Evolutionary conservation across 2,888 invertebrate genomes (phyloP), one percentile per base, ranked within the genome.

Genomic region (Callinectes sapidus): DNA sequence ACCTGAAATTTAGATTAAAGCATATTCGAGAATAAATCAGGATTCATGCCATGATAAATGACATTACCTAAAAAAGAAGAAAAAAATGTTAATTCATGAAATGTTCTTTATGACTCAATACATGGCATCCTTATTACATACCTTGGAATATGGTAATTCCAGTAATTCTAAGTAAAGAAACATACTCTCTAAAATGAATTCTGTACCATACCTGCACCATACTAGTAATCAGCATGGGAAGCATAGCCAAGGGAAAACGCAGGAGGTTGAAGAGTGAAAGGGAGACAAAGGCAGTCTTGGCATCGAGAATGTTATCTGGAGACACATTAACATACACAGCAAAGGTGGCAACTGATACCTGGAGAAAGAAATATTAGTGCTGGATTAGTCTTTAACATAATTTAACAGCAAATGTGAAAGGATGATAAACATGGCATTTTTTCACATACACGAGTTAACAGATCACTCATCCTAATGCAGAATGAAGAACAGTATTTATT

Each of bases 201-300:
- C 16, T 88, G 5, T 10, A 61, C 61, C 95, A 96, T 97, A 98
- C 98, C 97, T 98, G 97, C 94, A 97, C 97, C 95, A 96, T 96
- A 95, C 97, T 97, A 95, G 97, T 97, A 95, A 97, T 96, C 96
- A 97, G 96, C 96, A 97, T 96, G 87, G 98, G 98, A 95, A 98
- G 96, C 96, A 98, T 97, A 95, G 97, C 97, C 96, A 99, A 96
- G 93, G 98, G 98, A 96, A 98, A 97, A 95, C 98, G 97, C 96
- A 99, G 97, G 95, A 98, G 97, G 96, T 97, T 98, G 96, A 99
- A 98, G 95, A 99, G 96, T 61, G 98, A 97, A 95, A 99, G 96
- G 95, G 98, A 97, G 91, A 98, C 98, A 96, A 99, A 98, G 93
- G 98, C 97, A 96, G 97, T 97, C 95, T 97, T 96, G 39, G 98